A percentile compares a stretch with the other conserved stretches of the same genome.
phyloP scores from a whole-genome alignment of 2,888 invertebrate genomes.

The Parapristionchus giblindavisi region DNA sequence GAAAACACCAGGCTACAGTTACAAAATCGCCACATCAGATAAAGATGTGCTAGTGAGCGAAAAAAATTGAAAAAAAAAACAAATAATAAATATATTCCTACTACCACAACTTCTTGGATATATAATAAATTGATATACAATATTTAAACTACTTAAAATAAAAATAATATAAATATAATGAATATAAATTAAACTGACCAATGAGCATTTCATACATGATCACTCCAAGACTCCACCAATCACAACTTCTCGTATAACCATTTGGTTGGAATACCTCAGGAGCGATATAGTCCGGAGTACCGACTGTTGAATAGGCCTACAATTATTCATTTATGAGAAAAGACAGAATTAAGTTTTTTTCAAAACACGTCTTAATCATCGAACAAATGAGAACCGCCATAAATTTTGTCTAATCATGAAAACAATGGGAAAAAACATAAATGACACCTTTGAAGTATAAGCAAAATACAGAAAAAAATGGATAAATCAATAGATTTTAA shows the following conservation, averaged over 20 bases:
- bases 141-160: too few relatives aligned
- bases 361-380: not conserved
- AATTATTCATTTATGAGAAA: too few relatives aligned
- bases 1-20: too few relatives aligned
- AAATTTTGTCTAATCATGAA: too few relatives aligned
- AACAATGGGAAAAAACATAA: not conserved
- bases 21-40: too few relatives aligned
- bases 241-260: constrained; percentile 96
- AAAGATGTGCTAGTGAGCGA: too few relatives aligned
- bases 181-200: constrained; percentile 78
- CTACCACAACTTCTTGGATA: too few relatives aligned
- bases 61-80: too few relatives aligned
- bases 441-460: not conserved
- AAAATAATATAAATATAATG: too few relatives aligned
- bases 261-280: constrained; percentile 95
- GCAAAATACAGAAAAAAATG: not conserved
- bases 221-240: constrained; percentile 99
- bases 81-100: too few relatives aligned
- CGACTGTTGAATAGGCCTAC: constrained; percentile 78
- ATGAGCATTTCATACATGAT: constrained; percentile 99
- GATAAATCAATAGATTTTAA: constrained; percentile 5
- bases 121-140: too few relatives aligned
- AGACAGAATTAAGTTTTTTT: not conserved
- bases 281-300: constrained; percentile 99
- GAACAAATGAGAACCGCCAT: too few relatives aligned